Percentiles rank a stretch among this genome's conserved stretches.
Evolutionary conservation across 2,888 invertebrate genomes (phyloP).

Genomic region (Caenorhabditis sp.): DNA sequence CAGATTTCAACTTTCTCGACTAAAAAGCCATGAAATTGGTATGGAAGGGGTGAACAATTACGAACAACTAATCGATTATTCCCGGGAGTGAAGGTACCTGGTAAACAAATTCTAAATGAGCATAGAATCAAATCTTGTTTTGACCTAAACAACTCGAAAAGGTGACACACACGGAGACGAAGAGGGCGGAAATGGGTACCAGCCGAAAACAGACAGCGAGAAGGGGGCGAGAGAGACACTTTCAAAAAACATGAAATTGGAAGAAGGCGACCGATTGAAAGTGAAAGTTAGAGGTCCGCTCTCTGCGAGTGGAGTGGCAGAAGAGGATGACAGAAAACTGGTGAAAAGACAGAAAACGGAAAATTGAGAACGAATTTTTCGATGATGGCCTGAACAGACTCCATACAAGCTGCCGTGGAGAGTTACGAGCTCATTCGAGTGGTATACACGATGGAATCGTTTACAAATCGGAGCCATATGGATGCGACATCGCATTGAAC

Average conservation of each 20-base stretch:
- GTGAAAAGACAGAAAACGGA: neutral
- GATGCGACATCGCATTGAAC: neutral
- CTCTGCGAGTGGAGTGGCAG: neutral
- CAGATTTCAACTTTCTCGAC: too few relatives aligned
- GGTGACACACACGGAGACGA: neutral
- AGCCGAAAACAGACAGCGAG: slow-evolving; percentile 33
- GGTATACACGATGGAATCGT: slow-evolving; percentile 12
- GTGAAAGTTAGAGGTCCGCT: slow-evolving; percentile 39
- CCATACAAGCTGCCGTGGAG: neutral
- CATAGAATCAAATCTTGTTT: too few relatives aligned
- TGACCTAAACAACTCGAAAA: slow-evolving; percentile 8
- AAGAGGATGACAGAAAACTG: slow-evolving; percentile 26
- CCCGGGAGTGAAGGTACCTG: neutral
- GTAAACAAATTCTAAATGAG: neutral
- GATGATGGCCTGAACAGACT: neutral
- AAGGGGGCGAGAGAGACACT: neutral
- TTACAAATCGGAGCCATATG: slow-evolving; percentile 40
- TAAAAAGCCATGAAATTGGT: too few relatives aligned
- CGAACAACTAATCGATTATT: too few relatives aligned
- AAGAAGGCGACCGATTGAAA: slow-evolving; percentile 19
- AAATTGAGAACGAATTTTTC: neutral
- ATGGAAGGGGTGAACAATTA: neutral
- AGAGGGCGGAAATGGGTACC: slow-evolving; percentile 40
- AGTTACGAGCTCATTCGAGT: neutral
- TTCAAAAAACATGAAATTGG: slow-evolving; percentile 36